Evolutionary conservation across 2,113 vertebrate genomes (phyloP).

Genomic region (Suricata suricatta): DNA sequence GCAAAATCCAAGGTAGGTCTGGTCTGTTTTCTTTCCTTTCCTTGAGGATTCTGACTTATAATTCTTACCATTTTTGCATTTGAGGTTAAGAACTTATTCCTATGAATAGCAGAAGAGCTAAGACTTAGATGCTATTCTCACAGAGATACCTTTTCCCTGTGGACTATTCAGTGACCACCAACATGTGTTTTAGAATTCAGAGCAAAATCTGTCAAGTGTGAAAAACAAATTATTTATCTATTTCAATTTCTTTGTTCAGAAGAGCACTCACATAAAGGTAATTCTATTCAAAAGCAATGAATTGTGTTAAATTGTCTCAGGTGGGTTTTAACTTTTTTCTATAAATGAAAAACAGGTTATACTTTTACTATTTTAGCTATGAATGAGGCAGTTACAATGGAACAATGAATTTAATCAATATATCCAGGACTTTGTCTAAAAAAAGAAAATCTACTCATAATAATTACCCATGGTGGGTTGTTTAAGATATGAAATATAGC

Average conservation of each 20-base stretch:
- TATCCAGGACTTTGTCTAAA: constrained; percentile 58
- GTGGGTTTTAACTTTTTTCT: constrained; percentile 36
- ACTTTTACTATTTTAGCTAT: constrained; percentile 70
- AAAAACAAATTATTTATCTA: constrained; percentile 53
- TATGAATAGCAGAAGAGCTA: background rate
- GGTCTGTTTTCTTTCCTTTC: background rate
- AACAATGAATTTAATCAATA: constrained; percentile 74
- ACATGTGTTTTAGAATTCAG: background rate
- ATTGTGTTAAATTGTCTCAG: constrained; percentile 69
- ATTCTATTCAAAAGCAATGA: constrained; percentile 72
- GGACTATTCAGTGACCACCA: background rate
- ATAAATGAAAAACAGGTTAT: constrained; percentile 45
- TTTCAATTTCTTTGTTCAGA: constrained; percentile 64
- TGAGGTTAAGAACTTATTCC: background rate
- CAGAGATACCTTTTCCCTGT: background rate
- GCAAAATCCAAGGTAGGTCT: constrained; percentile 28
- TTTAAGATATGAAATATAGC: constrained; percentile 70
- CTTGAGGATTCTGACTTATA: background rate
- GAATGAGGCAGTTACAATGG: constrained; percentile 61
- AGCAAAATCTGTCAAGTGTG: constrained; percentile 38
- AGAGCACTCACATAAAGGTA: constrained; percentile 21
- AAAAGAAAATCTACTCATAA: constrained; percentile 59
- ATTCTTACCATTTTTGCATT: background rate
- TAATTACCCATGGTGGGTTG: constrained; percentile 59
- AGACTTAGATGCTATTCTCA: background rate